Evolutionary conservation across 1,140 invertebrate species (phyloP), one percentile per base, ranked within the genome.

Genomic region (Cydia splendana): DNA sequence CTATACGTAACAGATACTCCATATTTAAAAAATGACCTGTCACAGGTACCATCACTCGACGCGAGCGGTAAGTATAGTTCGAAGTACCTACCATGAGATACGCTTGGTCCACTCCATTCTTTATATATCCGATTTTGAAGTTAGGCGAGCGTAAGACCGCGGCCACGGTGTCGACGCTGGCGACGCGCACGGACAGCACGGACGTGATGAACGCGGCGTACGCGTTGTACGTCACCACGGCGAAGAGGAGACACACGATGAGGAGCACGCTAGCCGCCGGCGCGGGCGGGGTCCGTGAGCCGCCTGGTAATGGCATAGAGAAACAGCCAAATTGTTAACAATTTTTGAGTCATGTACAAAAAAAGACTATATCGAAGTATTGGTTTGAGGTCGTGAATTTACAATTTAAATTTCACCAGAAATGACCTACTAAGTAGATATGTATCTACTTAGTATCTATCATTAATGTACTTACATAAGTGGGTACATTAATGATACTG

Each of bases 181-280:
- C 92, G 0, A 94, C 93, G 79, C 95, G 93, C 0, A 96, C 95
- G 0, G 95, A 95, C 18, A 96, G 82, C 13, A 95, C 95, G 0
- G 95, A 96, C 0, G 95, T 95, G 38, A 95, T 95, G 77, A 95
- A 95, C 3, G 95, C 95, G 0, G 95, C 94, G 76, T 95, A 95
- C 0, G 95, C 93, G 78, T 95, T 95, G 78, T 95, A 95, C 7
- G 90, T 95, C 0, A 95, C 93, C 15, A 95, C 82, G 0, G 94
- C 94, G 77, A 95, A 95, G 3, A 95, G 85, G 24, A 95, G 82
- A 65, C 94, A 95, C 0, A 94, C 93, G 13, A 95, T 88, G 2
- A 96, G 86, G 0, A 95, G 85, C 1, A 95, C 87, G 80, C 95
- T 95, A 0, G 94, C 95, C 3, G 95, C 94, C 5, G 94, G 88